A percentile compares a stretch with the other conserved stretches of the same genome.
These are phyloP conservation scores for Lydus trimaculatus DNA, from an alignment of 2,888 invertebrate species.

Conservation along the genomic window DNA sequence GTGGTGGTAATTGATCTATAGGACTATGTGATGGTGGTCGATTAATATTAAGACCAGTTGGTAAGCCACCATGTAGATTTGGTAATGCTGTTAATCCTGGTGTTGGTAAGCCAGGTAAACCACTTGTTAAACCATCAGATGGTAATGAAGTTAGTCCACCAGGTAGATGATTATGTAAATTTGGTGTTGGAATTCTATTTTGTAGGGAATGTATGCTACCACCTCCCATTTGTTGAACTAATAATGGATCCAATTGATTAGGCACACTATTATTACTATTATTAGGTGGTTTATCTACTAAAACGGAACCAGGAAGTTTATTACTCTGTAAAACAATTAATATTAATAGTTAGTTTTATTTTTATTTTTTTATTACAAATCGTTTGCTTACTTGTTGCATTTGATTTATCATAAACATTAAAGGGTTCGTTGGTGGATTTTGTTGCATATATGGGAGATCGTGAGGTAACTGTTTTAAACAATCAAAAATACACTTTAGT, in stretches of 20 bases:
- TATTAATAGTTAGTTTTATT: constrained; percentile 2
- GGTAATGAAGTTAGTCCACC: constrained; percentile 37
- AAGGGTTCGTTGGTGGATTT: constrained; percentile 61
- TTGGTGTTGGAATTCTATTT: constrained; percentile 48
- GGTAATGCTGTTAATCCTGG: constrained; percentile 15
- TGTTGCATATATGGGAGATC: constrained; percentile 56
- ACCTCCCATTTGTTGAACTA: constrained; percentile 64
- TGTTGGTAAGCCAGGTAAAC: constrained; percentile 34
- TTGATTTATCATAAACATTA: constrained; percentile 66
- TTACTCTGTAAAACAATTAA: constrained; percentile 47
- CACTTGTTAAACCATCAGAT: constrained; percentile 39
- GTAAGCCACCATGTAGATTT: constrained; percentile 18
- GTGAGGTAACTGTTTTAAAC: constrained; percentile 45
- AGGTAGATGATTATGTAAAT: constrained; percentile 41
- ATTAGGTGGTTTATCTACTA: constrained; percentile 50
- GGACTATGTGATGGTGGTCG: constrained; percentile 44
- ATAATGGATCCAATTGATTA: constrained; percentile 62
- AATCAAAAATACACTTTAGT: not conserved
- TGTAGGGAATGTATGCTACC: constrained; percentile 57
- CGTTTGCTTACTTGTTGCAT: constrained; percentile 61
- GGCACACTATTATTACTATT: constrained; percentile 44
- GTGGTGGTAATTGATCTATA: constrained; percentile 38
- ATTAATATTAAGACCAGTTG: constrained; percentile 37
- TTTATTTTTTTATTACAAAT: not conserved
- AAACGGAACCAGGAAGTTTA: constrained; percentile 51